Percentiles rank a stretch among this genome's conserved stretches.
Evolutionary conservation across 2,888 invertebrate species (phyloP).

Genomic region (Epirrita christyi): DNA sequence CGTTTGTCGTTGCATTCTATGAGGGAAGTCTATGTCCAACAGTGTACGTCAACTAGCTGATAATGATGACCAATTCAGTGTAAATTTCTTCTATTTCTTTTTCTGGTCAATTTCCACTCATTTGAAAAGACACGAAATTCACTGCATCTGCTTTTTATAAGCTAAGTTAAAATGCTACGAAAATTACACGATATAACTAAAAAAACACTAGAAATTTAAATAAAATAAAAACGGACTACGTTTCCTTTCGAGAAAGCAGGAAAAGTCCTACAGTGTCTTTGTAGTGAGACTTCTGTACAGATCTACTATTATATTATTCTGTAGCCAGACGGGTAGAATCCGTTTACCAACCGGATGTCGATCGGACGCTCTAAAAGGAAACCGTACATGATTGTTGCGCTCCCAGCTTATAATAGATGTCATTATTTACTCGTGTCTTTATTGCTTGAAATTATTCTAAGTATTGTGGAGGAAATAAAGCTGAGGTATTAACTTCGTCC

Average conservation of each 20-base stretch:
- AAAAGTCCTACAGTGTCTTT: slow-evolving; percentile 18
- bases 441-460: slow-evolving; percentile 39
- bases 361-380: slow-evolving; percentile 67
- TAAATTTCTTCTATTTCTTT: too few relatives aligned
- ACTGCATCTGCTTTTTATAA: too few relatives aligned
- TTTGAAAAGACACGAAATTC: too few relatives aligned
- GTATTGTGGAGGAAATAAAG: slow-evolving; percentile 29
- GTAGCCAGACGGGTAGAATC: slow-evolving; percentile 66
- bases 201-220: too few relatives aligned
- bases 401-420: slow-evolving; percentile 69
- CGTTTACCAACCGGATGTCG: slow-evolving; percentile 65
- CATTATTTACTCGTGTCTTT: slow-evolving; percentile 59
- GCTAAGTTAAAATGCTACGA: too few relatives aligned
- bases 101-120: too few relatives aligned
- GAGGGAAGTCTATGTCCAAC: too few relatives aligned
- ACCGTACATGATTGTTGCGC: slow-evolving; percentile 67
- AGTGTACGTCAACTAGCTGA: too few relatives aligned
- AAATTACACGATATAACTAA: too few relatives aligned
- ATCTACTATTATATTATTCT: slow-evolving; percentile 43
- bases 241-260: not conserved
- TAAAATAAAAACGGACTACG: too few relatives aligned
- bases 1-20: too few relatives aligned
- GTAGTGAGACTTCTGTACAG: slow-evolving; percentile 35
- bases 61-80: too few relatives aligned
- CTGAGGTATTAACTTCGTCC: not conserved